Evolutionary conservation across 1,140 invertebrate species (phyloP).

Genomic region (Drosophila quadrilineata): DNA sequence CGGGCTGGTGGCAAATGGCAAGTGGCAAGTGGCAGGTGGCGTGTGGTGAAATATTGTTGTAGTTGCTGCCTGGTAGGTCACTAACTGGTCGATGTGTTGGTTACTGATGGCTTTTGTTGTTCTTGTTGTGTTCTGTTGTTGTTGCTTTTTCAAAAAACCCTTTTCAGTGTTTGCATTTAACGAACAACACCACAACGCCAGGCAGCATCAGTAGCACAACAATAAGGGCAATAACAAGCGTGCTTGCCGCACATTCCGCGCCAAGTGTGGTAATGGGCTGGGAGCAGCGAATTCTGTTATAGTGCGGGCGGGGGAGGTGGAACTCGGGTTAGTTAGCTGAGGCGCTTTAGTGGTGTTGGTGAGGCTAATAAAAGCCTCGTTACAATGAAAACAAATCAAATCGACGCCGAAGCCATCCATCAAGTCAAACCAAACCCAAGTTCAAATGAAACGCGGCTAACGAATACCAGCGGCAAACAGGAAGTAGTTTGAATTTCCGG

Average conservation of each 20-base stretch:
- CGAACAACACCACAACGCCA: conserved; percentile 72
- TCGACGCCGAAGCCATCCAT: conserved; percentile 67
- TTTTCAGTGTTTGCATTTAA: conserved; percentile 79
- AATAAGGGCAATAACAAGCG: conserved; percentile 69
- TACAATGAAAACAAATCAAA: conserved; percentile 79
- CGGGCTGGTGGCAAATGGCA: conserved; percentile 6
- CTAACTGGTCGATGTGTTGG: conserved; percentile 31
- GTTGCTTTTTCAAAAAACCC: conserved; percentile 57
- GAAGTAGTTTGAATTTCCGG: conserved; percentile 79
- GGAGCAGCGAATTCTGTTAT: not conserved
- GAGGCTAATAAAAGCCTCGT: conserved; percentile 76
- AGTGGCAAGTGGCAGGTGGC: conserved; percentile 10
- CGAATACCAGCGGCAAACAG: conserved; percentile 64
- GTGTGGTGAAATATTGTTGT: conserved; percentile 1
- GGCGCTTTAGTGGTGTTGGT: conserved; percentile 4
- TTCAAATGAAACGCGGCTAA: conserved; percentile 68
- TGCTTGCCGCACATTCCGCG: conserved; percentile 41
- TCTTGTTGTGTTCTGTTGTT: conserved; percentile 6
- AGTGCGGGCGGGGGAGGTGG: not conserved
- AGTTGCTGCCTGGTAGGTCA: conserved; percentile 38
- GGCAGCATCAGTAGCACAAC: conserved; percentile 42
- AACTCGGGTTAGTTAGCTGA: no score
- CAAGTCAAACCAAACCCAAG: conserved; percentile 56
- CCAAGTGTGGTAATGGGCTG: conserved; percentile 16
- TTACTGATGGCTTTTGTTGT: conserved; percentile 59